Evolutionary conservation across 2,113 vertebrate genomes (phyloP), one percentile per base, ranked within the genome.

Genomic region (Chaenocephalus aceratus): DNA sequence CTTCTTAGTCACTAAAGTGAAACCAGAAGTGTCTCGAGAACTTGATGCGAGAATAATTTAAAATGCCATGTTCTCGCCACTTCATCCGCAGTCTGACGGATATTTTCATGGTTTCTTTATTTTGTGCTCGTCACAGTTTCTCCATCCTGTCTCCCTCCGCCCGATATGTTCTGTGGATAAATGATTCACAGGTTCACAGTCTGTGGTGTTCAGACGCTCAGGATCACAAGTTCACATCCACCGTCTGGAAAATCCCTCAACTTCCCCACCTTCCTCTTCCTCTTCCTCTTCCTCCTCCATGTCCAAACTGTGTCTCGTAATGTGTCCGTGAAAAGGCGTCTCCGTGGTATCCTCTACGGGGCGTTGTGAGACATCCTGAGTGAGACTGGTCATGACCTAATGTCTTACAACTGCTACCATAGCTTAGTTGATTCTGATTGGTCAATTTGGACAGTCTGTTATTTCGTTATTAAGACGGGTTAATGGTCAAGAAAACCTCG

Each of bases 171-270:
- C 44, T 58, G 30, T 23, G 65, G 53, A 54, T 73, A 70, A 87
- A 87, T 83, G 74, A 86, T 77, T 89, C 62, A 83, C 72, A 77
- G 60, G 41, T 58, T 83, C 70, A 18, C 66, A 34, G 62, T 77
- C 84, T 75, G 14, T 30, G 26, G n/a, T 49, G 15, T 64, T 79
- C 69, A 36, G 34, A 41, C 71, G 60, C 49, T 86, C 88, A 83
- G 26, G 84, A 57, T 85, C 36, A 72, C 82, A 71, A 65, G 34
- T 72, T 59, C 69, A 63, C 71, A 49, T 26, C 13, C 59, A 13
- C 30, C 2, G 53, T 21, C 75, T 84, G 83, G 79, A 88, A 88
- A 91, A 84, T 87, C 77, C 83, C 48, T 62, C 72, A 51, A 62
- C 23, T 45, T 15, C 41, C 23, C 51, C 69, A 15, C 75, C 58